These are phyloP conservation scores for Drosophila nebulosa DNA, from an alignment of 1,140 invertebrate genomes.

Conservation along the genomic window DNA sequence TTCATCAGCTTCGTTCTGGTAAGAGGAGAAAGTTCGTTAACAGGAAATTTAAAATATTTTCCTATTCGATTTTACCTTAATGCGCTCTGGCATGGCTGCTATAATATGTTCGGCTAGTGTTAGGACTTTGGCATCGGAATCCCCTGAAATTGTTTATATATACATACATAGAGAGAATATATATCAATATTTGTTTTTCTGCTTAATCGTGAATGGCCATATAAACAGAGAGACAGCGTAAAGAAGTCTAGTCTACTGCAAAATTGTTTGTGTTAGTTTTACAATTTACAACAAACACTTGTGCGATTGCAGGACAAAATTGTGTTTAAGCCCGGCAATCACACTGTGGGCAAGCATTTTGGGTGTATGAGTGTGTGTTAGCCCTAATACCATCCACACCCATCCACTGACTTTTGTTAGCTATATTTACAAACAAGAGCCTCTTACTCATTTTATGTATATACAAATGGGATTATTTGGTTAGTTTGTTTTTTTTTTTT, in stretches of 20 bases:
- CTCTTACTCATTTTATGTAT: constrained; percentile 24
- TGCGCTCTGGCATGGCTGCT: constrained; percentile 97
- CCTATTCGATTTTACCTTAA: constrained; percentile 87
- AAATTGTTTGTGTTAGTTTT: not conserved
- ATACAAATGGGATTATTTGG: constrained; percentile 41
- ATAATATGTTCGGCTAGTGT: constrained; percentile 98
- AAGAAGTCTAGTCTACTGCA: constrained; percentile 38
- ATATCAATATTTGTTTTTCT: not conserved
- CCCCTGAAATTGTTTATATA: constrained; percentile 86
- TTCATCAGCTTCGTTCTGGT: constrained; percentile 79
- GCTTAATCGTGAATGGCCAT: not conserved
- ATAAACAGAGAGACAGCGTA: constrained; percentile 37
- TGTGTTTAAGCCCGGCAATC: constrained; percentile 36
- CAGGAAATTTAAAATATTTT: not conserved
- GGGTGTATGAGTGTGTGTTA: constrained; percentile 4
- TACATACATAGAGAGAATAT: not conserved
- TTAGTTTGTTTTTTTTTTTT: too few relatives aligned
- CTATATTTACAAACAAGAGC: constrained; percentile 31
- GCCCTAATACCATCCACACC: constrained; percentile 20
- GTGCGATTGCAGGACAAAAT: not conserved
- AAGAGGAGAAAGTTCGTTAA: not conserved
- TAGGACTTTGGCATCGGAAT: constrained; percentile 94
- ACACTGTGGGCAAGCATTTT: constrained; percentile 61
- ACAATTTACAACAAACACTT: not conserved
- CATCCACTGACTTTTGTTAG: not conserved